These are phyloP conservation scores for Ariopsis seemanni DNA, from an alignment of 2,113 vertebrate species.

Conservation along the genomic window DNA sequence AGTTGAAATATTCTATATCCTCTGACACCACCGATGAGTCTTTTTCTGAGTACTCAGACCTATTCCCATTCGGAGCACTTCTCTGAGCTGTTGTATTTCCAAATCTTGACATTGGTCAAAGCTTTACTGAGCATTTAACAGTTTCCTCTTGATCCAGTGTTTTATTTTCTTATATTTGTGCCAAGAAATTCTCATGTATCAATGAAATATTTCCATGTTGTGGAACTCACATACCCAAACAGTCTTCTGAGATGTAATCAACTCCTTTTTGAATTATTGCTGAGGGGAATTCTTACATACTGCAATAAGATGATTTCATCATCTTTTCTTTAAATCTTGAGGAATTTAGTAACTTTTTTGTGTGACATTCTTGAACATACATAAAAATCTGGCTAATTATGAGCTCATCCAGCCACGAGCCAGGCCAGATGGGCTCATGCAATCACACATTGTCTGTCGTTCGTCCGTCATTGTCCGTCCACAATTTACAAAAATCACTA, in stretches of 20 bases:
- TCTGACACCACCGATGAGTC: not conserved
- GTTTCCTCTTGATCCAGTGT: not conserved
- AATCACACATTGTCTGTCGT: too few species aligned
- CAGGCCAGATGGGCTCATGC: too few species aligned
- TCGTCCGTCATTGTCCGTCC: too few species aligned
- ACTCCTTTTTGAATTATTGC: constrained; percentile 24
- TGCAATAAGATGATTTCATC: constrained; percentile 9
- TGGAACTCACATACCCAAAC: not conserved
- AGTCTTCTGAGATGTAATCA: constrained; percentile 16
- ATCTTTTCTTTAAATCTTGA: constrained; percentile 15
- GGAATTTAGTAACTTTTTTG: constrained; percentile 44
- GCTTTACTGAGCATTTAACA: not conserved
- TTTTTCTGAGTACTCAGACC: not conserved
- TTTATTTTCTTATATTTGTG: not conserved
- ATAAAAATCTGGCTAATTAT: constrained; percentile 30
- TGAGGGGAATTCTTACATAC: constrained; percentile 15
- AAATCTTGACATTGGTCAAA: not conserved
- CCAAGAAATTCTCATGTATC: not conserved
- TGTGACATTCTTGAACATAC: constrained; percentile 34
- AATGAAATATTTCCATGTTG: not conserved
- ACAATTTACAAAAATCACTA: too few species aligned
- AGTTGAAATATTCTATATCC: not conserved
- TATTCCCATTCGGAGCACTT: not conserved
- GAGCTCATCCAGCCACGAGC: too few species aligned
- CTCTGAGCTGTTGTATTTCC: not conserved